Percentiles rank a stretch among this genome's conserved stretches.
Conservation (phyloP, 2,113 vertebrate species). For the Corythoichthys intestinalis region DNA sequence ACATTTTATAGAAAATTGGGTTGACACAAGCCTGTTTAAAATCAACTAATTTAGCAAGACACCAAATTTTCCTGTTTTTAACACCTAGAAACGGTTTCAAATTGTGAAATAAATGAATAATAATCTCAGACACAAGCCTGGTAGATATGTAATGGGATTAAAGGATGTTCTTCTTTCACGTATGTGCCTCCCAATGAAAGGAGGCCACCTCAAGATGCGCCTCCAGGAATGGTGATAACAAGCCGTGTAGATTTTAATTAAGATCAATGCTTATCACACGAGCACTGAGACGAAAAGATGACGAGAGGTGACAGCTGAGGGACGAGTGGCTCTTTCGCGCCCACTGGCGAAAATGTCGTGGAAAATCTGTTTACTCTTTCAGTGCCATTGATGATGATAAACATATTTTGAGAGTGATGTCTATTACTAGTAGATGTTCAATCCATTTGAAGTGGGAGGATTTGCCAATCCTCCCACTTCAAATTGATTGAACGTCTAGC, state of each 20-base stretch:
- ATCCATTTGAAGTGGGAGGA: too few species aligned
- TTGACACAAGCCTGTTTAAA: not conserved
- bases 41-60: not conserved
- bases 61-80: not conserved
- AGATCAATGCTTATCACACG: constrained; percentile 35
- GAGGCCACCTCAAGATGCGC: constrained; percentile 19
- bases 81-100: not conserved
- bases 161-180: not conserved
- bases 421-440: too few species aligned
- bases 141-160: not conserved
- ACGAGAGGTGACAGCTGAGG: constrained; percentile 12
- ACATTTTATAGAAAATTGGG: too few species aligned
- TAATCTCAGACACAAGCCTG: not conserved
- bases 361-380: not conserved
- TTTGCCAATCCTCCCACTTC: not conserved
- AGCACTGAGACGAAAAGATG: constrained; percentile 14
- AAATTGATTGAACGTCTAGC: not conserved
- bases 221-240: constrained; percentile 37
- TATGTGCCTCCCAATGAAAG: not conserved
- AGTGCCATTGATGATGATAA: too few species aligned
- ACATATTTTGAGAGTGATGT: too few species aligned
- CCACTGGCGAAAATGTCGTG: not conserved
- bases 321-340: not conserved
- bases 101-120: not conserved
- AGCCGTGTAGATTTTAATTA: constrained; percentile 54